Conservation (phyloP, 2,797 vertebrate genomes). For the Arrhamphus sclerolepis region DNA sequence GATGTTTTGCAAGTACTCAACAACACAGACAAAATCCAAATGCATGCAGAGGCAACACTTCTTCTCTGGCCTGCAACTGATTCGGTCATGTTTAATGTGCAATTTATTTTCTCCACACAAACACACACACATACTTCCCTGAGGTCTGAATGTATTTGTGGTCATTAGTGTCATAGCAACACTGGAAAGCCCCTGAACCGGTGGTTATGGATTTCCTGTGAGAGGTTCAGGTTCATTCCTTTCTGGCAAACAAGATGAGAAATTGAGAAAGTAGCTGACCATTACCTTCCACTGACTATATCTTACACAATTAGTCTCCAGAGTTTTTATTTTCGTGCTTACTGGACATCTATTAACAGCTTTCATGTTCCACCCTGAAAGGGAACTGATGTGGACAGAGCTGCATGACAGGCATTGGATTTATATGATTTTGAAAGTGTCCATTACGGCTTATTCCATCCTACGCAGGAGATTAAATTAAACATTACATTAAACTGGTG, state of each 20-base stretch:
- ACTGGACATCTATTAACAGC: background rate
- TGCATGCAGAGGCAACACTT: constrained; percentile 6
- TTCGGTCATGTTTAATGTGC: constrained; percentile 23
- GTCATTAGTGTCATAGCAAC: constrained; percentile 55
- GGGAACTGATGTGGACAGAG: background rate
- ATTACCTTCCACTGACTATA: constrained; percentile 46
- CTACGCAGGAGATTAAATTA: no score
- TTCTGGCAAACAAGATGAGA: constrained; percentile 16
- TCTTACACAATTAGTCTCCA: constrained; percentile 24
- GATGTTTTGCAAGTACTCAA: constrained; percentile 2
- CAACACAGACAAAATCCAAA: constrained; percentile 5
- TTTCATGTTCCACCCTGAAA: constrained; percentile 8
- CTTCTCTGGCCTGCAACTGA: constrained; percentile 14
- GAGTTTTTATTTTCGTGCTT: constrained; percentile 11
- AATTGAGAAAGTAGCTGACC: constrained; percentile 3
- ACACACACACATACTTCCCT: constrained; percentile 13
- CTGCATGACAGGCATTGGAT: background rate
- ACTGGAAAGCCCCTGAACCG: constrained; percentile 49
- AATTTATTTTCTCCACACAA: constrained; percentile 26
- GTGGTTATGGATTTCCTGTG: constrained; percentile 42
- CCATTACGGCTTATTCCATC: background rate
- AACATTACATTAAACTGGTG: no score
- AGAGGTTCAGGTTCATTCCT: constrained; percentile 13
- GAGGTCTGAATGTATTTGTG: constrained; percentile 55
- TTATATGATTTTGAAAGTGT: background rate